Conservation (phyloP, 2,113 vertebrate species). For the Macquaria australasica region DNA sequence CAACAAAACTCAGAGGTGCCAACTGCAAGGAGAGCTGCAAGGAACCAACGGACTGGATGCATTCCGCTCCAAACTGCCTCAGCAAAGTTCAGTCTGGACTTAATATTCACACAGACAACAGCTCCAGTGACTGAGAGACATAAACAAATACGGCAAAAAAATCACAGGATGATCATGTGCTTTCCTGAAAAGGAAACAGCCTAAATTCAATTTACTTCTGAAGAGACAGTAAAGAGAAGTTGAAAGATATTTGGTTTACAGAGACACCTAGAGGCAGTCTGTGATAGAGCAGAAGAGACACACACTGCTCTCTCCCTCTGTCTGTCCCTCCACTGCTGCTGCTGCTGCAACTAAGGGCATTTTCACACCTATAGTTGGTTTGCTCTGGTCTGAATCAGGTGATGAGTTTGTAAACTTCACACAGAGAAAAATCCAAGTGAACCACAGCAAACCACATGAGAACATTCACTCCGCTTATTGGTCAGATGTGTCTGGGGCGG, state of each 20-base stretch:
- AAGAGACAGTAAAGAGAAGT: not conserved
- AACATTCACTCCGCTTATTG: no score
- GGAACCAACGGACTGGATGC: slow-evolving; percentile 37
- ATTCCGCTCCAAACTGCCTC: slow-evolving; percentile 42
- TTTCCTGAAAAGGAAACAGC: slow-evolving; percentile 57
- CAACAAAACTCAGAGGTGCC: slow-evolving; percentile 38
- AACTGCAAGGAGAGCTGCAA: slow-evolving; percentile 45
- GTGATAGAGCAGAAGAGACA: not conserved
- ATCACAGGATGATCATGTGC: slow-evolving; percentile 82
- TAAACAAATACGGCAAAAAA: not conserved
- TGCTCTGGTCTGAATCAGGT: no score
- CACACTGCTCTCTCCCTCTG: not conserved
- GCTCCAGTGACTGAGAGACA: slow-evolving; percentile 12
- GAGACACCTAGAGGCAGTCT: slow-evolving; percentile 23
- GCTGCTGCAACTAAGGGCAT: not conserved
- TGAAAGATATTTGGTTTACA: not conserved
- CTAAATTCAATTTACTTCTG: slow-evolving; percentile 71
- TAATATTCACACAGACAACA: not conserved
- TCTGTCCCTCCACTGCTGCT: not conserved
- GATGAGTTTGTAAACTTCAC: no score
- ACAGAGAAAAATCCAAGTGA: no score
- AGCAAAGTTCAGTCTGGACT: not conserved
- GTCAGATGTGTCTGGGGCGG: no score
- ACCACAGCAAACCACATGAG: no score
- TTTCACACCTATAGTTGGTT: no score